A percentile compares a stretch with the other conserved stretches of the same genome.
phyloP scores from a whole-genome alignment of 2,113 vertebrate genomes.

The Zapus hudsonius region DNA sequence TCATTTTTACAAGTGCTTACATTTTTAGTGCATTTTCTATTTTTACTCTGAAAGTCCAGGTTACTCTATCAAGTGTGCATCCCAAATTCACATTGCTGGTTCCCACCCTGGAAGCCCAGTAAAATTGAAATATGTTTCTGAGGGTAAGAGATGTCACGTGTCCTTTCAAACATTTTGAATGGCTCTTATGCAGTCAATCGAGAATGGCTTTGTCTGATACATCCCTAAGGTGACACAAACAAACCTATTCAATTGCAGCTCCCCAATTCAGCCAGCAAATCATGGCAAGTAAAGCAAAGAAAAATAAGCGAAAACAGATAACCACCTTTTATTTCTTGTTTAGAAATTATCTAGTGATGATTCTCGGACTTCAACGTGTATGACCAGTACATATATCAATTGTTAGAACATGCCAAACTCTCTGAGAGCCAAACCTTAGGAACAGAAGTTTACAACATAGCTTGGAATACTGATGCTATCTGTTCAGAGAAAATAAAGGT shows the following conservation, averaged over 20 bases:
- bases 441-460: not conserved
- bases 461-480: not conserved
- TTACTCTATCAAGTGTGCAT: not conserved
- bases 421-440: not conserved
- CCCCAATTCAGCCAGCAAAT: not conserved
- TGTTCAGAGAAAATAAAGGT: not conserved
- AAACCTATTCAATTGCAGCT: not conserved
- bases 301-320: not conserved
- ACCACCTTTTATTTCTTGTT: not conserved
- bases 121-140: not conserved
- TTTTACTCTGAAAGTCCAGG: not conserved
- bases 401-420: not conserved
- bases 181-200: not conserved
- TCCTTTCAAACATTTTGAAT: not conserved
- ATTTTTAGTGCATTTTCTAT: conserved; percentile 4
- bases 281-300: not conserved
- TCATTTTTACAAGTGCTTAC: not conserved
- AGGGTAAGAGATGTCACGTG: not conserved
- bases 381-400: not conserved
- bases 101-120: not conserved
- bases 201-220: not conserved
- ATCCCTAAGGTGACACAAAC: not conserved
- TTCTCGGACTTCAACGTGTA: not conserved
- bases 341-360: not conserved
- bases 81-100: not conserved